A percentile compares a stretch with the other conserved stretches of the same genome.
Conservation (phyloP, 2,113 vertebrate genomes). For the Mus musculus region GRCm39 chr9:9628001-9628500, state of each 20-base stretch:
- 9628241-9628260: background rate
- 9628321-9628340: background rate
- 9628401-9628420: background rate
- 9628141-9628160: background rate
- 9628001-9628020: background rate
- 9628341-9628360: background rate
- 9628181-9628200: background rate
- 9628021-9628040: background rate
- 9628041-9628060: background rate
- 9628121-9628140: too few species aligned
- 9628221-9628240: background rate
- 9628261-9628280: background rate
- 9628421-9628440: background rate
- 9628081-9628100: background rate
- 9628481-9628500: conserved; percentile 66
- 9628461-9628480: conserved; percentile 39
- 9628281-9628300: background rate
- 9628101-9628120: background rate
- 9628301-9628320: background rate
- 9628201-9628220: background rate
- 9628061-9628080: background rate
- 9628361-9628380: background rate
- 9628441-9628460: conserved; percentile 21
- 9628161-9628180: background rate
- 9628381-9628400: conserved; percentile 50